These are phyloP conservation scores for Stercorarius parasiticus DNA, from an alignment of 2,113 vertebrate genomes.

Conservation along the genomic window DNA sequence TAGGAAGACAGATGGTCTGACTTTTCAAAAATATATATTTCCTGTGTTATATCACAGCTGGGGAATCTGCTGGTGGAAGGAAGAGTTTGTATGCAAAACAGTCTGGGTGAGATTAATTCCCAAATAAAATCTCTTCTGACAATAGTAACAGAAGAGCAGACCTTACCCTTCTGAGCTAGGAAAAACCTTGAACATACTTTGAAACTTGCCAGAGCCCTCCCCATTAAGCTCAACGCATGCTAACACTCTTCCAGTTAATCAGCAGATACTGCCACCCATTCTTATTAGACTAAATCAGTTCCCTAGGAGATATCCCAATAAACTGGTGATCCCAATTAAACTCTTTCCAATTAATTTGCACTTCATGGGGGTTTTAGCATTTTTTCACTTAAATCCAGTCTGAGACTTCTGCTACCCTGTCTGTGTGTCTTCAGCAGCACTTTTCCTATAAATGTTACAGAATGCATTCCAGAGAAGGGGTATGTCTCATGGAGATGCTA, in stretches of 20 bases:
- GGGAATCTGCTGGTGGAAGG: background rate
- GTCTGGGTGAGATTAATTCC: background rate
- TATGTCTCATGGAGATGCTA: background rate
- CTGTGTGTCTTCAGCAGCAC: background rate
- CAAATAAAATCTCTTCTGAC: background rate
- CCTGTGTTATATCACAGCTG: background rate
- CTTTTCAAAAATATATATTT: background rate
- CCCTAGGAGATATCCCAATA: background rate
- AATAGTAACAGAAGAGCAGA: background rate
- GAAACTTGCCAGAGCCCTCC: background rate
- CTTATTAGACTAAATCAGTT: slow-evolving; percentile 24
- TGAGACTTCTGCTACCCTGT: background rate
- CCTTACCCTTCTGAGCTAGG: background rate
- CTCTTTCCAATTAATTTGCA: slow-evolving; percentile 35
- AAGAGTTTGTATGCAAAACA: background rate
- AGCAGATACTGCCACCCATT: slow-evolving; percentile 13
- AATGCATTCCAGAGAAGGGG: background rate
- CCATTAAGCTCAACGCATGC: background rate
- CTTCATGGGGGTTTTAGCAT: background rate
- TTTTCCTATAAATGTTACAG: background rate
- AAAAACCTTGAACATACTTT: background rate
- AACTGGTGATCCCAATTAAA: slow-evolving; percentile 33
- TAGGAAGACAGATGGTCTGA: background rate
- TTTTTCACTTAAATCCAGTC: background rate
- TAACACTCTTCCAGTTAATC: slow-evolving; percentile 1